Evolutionary conservation across 2,888 invertebrate species (phyloP).

Genomic region (Thymelicus sylvestris): DNA sequence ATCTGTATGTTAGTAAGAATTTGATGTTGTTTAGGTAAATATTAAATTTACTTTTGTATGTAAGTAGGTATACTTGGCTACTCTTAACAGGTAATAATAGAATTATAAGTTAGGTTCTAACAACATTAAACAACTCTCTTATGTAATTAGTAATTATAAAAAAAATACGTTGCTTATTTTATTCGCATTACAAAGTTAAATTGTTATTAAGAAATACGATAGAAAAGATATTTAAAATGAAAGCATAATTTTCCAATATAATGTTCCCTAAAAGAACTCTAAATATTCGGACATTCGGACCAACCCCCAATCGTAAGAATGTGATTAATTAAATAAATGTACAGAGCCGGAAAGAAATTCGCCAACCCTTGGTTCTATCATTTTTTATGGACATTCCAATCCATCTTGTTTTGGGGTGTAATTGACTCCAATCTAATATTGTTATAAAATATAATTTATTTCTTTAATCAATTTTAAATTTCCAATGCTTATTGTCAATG

Average conservation of each 20-base stretch:
- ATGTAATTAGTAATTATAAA: too few relatives aligned
- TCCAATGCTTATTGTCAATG: too few relatives aligned
- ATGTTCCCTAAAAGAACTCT: constrained; percentile 57
- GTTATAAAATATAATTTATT: constrained; percentile 44
- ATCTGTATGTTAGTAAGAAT: too few relatives aligned
- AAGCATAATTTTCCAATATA: constrained; percentile 29
- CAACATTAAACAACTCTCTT: too few relatives aligned
- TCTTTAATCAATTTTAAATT: too few relatives aligned
- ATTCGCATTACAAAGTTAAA: too few relatives aligned
- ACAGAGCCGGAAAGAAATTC: constrained; percentile 77
- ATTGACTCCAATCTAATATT: constrained; percentile 78
- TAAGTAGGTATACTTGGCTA: too few relatives aligned
- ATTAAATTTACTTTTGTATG: too few relatives aligned
- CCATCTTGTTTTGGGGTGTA: constrained; percentile 71
- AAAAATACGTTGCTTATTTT: too few relatives aligned
- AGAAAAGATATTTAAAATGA: constrained; percentile 5
- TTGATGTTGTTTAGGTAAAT: too few relatives aligned
- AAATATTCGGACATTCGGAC: constrained; percentile 78
- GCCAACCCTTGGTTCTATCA: constrained; percentile 70
- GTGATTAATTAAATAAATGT: constrained; percentile 83
- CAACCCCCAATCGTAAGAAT: constrained; percentile 79
- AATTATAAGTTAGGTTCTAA: too few relatives aligned
- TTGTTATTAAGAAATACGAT: neutral
- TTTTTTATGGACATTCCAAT: constrained; percentile 76
- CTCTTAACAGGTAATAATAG: too few relatives aligned